Conservation (phyloP, 1,140 invertebrate species). For the Akabosia matsudoensis region DNA sequence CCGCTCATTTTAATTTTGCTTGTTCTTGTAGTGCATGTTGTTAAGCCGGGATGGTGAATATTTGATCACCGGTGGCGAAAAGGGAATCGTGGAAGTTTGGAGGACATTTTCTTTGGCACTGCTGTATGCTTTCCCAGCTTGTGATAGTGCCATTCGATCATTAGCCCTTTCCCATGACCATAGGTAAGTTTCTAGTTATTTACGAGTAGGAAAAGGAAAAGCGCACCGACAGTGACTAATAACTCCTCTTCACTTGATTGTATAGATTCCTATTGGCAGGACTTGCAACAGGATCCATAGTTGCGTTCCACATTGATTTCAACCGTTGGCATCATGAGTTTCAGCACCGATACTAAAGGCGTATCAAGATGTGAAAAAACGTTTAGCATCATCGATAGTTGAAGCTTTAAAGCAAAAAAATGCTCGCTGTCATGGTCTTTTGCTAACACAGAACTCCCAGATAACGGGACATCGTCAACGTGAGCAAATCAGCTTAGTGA, state of each 20-base stretch:
- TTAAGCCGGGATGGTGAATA: constrained; percentile 97
- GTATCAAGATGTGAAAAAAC: not conserved
- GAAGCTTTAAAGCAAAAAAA: no score
- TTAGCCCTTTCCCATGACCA: constrained; percentile 94
- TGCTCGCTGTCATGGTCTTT: no score
- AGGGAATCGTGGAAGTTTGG: constrained; percentile 96
- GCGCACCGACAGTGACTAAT: not conserved
- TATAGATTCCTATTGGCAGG: constrained; percentile 91
- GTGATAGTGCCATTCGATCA: constrained; percentile 87
- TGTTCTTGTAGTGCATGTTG: constrained; percentile 71
- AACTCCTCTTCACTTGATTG: constrained; percentile 50
- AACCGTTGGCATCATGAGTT: constrained; percentile 99
- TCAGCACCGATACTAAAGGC: constrained; percentile 66
- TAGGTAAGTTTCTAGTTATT: constrained; percentile 84
- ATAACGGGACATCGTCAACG: no score
- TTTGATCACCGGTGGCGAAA: constrained; percentile 92
- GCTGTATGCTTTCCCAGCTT: constrained; percentile 94
- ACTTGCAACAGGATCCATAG: constrained; percentile 91
- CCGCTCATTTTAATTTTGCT: constrained; percentile 48
- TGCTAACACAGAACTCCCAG: no score
- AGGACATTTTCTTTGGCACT: constrained; percentile 93
- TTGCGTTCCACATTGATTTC: constrained; percentile 99
- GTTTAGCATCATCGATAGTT: no score
- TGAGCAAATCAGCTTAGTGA: no score
- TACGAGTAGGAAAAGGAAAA: constrained; percentile 29